Conservation (phyloP, 2,797 vertebrate genomes). For the Sebastes taczanowskii region DNA sequence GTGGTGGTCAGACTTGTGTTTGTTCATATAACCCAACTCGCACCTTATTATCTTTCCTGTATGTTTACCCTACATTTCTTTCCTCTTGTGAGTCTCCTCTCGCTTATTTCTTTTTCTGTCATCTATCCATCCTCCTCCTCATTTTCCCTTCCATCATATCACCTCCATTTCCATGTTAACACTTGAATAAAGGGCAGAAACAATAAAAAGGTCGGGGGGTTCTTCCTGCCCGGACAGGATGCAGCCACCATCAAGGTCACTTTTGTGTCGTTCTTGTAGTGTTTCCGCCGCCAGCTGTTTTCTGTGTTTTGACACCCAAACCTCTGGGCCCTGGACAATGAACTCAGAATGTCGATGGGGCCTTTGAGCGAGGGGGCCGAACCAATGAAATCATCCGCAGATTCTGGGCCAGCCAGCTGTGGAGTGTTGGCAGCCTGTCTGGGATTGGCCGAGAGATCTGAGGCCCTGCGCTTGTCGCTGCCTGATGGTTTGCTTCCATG, state of each 20-base stretch:
- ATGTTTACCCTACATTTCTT: constrained; percentile 40
- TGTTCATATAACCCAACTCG: background rate
- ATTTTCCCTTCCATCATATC: constrained; percentile 44
- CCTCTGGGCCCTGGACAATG: constrained; percentile 58
- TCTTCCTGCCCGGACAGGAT: constrained; percentile 70
- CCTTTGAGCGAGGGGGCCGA: constrained; percentile 32
- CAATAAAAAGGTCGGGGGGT: constrained; percentile 42
- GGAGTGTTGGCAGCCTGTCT: constrained; percentile 61
- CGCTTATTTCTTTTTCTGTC: constrained; percentile 27
- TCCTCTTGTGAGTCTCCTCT: constrained; percentile 18
- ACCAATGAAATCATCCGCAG: constrained; percentile 61
- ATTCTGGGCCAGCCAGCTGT: constrained; percentile 68
- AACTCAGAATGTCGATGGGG: constrained; percentile 46
- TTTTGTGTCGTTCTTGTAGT: constrained; percentile 57
- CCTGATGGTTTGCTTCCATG: constrained; percentile 63
- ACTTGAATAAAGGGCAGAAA: constrained; percentile 60
- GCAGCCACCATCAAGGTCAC: constrained; percentile 60
- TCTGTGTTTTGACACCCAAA: constrained; percentile 72
- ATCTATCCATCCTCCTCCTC: background rate
- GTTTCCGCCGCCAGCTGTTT: constrained; percentile 77
- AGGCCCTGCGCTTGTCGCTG: constrained; percentile 38
- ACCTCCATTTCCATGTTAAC: constrained; percentile 61
- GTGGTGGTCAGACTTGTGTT: background rate
- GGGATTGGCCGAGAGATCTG: constrained; percentile 63
- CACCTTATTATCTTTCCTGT: constrained; percentile 1